Conservation (phyloP, 2,888 invertebrate genomes). For the Philereme transversata region DNA sequence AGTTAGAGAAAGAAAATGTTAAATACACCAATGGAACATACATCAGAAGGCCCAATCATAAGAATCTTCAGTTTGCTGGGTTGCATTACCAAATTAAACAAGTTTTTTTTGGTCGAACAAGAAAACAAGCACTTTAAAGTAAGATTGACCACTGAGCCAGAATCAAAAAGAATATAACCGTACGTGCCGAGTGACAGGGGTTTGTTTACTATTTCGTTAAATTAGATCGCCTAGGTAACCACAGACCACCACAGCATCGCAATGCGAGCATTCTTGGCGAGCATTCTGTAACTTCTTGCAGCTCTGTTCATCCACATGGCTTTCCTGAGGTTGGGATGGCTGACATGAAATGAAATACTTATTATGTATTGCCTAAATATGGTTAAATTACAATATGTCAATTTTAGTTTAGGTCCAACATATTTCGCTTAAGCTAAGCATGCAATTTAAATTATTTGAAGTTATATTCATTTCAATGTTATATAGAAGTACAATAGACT, state of each 20-base stretch:
- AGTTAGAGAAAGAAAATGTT: not conserved
- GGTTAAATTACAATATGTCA: too few species aligned
- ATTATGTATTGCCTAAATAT: too few species aligned
- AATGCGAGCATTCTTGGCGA: not conserved
- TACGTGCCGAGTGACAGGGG: not conserved
- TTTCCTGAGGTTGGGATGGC: not conserved
- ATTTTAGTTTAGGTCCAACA: too few species aligned
- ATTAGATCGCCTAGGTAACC: not conserved
- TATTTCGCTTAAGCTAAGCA: too few species aligned
- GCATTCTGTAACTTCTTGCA: not conserved
- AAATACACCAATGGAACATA: constrained; percentile 43
- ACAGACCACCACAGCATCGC: not conserved
- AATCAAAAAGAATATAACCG: not conserved
- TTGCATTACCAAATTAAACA: constrained; percentile 52
- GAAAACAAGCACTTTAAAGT: not conserved
- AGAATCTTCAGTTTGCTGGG: constrained; percentile 81
- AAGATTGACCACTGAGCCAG: not conserved
- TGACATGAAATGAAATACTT: too few species aligned
- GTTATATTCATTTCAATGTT: too few species aligned
- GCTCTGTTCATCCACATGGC: not conserved
- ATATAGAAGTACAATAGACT: too few species aligned
- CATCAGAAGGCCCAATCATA: constrained; percentile 82
- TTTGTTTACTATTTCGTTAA: not conserved
- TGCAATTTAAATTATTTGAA: too few species aligned
- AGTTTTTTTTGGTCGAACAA: not conserved